Evolutionary conservation across 2,113 vertebrate species (phyloP).

Genomic region (Vimba vimba): DNA sequence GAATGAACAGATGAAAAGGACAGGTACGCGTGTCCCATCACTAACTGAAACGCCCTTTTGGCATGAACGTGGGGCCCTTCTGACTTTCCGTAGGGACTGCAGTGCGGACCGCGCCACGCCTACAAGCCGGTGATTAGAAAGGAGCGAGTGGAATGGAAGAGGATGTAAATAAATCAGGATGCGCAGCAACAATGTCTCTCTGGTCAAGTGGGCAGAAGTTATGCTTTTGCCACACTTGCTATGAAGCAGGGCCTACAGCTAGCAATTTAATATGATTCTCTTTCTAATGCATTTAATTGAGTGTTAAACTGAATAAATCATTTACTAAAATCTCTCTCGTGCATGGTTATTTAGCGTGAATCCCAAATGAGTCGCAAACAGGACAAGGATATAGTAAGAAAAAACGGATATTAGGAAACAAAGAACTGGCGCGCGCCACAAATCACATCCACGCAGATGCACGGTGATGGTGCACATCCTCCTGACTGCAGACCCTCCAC

Average conservation of each 20-base stretch:
- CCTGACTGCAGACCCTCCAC: conserved; percentile 1
- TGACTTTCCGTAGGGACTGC: conserved; percentile 92
- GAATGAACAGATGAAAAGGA: not conserved
- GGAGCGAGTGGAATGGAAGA: conserved; percentile 14
- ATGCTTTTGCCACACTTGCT: not conserved
- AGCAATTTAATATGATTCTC: not conserved
- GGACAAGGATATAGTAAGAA: not conserved
- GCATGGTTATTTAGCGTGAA: not conserved
- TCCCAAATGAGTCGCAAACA: not conserved
- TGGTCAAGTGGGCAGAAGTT: not conserved
- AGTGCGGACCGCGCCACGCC: conserved; percentile 95
- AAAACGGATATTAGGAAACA: conserved; percentile 25
- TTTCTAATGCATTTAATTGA: not conserved
- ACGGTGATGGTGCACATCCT: not conserved
- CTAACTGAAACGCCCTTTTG: conserved; percentile 72
- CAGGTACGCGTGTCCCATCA: not conserved
- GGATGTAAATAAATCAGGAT: not conserved
- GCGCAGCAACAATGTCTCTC: not conserved
- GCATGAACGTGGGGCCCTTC: conserved; percentile 67
- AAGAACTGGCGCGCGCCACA: conserved; percentile 20
- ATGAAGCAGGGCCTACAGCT: not conserved
- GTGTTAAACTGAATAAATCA: not conserved
- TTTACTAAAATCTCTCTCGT: not conserved
- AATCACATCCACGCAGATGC: conserved; percentile 2
- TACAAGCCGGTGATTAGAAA: conserved; percentile 80